Evolutionary conservation across 2,113 vertebrate genomes (phyloP).

Genomic region (Manacus vitellinus): DNA sequence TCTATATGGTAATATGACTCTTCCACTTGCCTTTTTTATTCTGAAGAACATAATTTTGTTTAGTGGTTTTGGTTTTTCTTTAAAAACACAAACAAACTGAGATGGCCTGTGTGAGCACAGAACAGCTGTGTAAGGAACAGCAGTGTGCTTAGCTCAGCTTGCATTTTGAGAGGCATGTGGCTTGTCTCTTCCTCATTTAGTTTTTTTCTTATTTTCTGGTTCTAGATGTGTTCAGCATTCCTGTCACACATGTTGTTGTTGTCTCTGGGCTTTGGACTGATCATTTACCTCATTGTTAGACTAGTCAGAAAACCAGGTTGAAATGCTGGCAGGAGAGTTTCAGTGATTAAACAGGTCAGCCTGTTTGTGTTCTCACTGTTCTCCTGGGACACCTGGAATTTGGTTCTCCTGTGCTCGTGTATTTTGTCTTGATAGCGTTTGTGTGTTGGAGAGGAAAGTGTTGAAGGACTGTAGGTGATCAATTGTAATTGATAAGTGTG

Average conservation of each 20-base stretch:
- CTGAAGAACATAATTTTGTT: not conserved
- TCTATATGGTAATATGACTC: not conserved
- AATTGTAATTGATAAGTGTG: not conserved
- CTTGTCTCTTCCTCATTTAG: constrained; percentile 39
- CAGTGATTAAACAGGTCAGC: not conserved
- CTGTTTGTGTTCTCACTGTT: not conserved
- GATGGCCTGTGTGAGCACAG: not conserved
- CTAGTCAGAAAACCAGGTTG: not conserved
- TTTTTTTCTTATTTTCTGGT: not conserved
- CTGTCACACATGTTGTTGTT: not conserved
- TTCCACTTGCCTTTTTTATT: not conserved
- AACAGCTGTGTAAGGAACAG: constrained; percentile 29
- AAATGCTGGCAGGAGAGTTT: not conserved
- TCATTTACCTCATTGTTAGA: not conserved
- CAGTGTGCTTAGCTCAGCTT: constrained; percentile 36
- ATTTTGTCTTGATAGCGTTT: not conserved
- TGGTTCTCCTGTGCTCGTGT: not conserved
- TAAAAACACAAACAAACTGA: not conserved
- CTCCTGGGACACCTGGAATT: not conserved
- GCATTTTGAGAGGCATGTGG: not conserved
- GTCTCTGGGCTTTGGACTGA: not conserved
- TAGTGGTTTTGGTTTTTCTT: not conserved
- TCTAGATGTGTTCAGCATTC: not conserved
- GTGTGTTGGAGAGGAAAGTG: not conserved
- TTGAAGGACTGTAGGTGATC: not conserved